Conservation (phyloP, 1,140 invertebrate genomes). For the Delia radicum region DNA sequence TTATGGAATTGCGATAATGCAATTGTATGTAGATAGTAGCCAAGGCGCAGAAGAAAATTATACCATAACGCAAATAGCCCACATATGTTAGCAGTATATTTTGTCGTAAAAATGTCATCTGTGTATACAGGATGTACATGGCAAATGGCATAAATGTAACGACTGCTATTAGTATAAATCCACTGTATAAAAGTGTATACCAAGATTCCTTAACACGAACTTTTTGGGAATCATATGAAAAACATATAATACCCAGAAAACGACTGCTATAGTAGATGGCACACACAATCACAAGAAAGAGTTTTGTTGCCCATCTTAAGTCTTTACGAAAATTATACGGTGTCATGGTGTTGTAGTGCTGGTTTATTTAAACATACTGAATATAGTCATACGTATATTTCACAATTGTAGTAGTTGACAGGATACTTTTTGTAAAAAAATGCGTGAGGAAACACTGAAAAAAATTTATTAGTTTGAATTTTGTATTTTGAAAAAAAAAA, state of each 20-base stretch:
- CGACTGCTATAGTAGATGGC: not conserved
- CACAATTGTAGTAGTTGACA: too few species aligned
- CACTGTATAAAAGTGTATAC: not conserved
- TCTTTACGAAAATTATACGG: not conserved
- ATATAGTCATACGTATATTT: too few species aligned
- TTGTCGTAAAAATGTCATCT: slow-evolving; percentile 22
- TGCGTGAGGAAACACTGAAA: too few species aligned
- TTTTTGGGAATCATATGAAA: not conserved
- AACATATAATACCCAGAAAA: not conserved
- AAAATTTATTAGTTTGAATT: too few species aligned
- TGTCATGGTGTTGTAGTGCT: not conserved
- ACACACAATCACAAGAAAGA: not conserved
- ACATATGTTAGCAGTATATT: slow-evolving; percentile 9
- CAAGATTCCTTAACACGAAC: not conserved
- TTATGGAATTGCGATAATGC: not conserved
- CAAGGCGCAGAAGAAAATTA: slow-evolving; percentile 3
- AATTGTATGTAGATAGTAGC: slow-evolving; percentile 10
- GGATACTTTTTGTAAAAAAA: too few species aligned
- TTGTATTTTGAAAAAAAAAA: too few species aligned
- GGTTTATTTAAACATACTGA: not conserved
- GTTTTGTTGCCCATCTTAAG: not conserved
- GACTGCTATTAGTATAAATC: not conserved
- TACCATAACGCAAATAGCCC: slow-evolving; percentile 10
- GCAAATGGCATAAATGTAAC: not conserved
- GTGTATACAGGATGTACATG: not conserved